Percentiles rank a stretch among this genome's conserved stretches.
Conservation (phyloP, 1,140 invertebrate species). For the Drosophila insularis region DNA sequence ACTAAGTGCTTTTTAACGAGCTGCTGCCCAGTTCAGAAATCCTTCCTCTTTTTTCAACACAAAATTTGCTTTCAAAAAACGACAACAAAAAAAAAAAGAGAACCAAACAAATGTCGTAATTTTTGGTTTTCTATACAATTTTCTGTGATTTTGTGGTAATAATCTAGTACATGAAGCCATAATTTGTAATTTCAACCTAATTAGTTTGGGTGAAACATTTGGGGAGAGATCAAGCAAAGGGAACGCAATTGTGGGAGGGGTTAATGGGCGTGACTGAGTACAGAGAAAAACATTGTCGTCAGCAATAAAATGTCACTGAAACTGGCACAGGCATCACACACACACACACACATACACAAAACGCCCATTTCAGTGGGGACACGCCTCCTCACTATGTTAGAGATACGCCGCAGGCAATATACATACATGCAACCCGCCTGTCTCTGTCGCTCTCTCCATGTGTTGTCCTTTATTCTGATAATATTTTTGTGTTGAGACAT, state of each 20-base stretch:
- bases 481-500: conserved; percentile 43
- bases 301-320: conserved; percentile 68
- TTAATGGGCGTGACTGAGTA: conserved; percentile 1
- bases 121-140: conserved; percentile 42
- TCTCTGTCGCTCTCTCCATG: conserved; percentile 20
- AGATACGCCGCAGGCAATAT: conserved; percentile 44
- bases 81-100: conserved; percentile 19
- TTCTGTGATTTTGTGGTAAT: conserved; percentile 68
- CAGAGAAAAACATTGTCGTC: conserved; percentile 63
- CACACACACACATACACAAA: conserved; percentile 37
- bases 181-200: conserved; percentile 80
- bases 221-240: background rate
- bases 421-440: background rate
- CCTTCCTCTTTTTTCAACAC: conserved; percentile 21
- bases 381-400: conserved; percentile 24
- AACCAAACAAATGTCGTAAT: conserved; percentile 44
- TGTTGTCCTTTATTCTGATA: conserved; percentile 26
- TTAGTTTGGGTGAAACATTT: conserved; percentile 31
- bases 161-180: conserved; percentile 76
- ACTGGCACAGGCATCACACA: conserved; percentile 9
- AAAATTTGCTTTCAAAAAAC: conserved; percentile 30
- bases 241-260: background rate
- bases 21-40: conserved; percentile 38
- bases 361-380: conserved; percentile 55
- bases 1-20: conserved; percentile 79